phyloP scores from a whole-genome alignment of 2,797 vertebrate genomes.

The Parauchenoglanis ngamensis region DNA sequence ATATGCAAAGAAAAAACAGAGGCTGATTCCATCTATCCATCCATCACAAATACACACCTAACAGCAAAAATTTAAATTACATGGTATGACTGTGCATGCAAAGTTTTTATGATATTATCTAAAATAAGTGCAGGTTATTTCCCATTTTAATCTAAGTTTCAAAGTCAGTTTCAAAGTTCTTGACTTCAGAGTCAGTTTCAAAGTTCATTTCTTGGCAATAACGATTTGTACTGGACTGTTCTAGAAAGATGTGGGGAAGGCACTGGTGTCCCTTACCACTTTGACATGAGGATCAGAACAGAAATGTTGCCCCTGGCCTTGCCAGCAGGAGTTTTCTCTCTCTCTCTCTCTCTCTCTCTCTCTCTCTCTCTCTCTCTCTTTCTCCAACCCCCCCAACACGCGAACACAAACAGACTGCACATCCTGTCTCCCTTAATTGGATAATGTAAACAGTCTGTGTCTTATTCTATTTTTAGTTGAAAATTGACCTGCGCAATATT shows the following conservation, averaged over 20 bases:
- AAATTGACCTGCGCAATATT: conserved; percentile 8
- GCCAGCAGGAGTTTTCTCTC: conserved; percentile 38
- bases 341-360: conserved; percentile 10
- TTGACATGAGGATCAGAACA: conserved; percentile 63
- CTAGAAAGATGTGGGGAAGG: conserved; percentile 52
- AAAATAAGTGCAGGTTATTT: background rate
- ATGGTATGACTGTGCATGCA: background rate
- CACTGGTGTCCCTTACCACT: conserved; percentile 61
- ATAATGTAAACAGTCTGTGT: conserved; percentile 33
- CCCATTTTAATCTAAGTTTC: background rate
- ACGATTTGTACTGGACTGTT: conserved; percentile 45
- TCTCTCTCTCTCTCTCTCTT: background rate
- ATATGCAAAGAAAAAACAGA: background rate
- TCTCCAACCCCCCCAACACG: background rate
- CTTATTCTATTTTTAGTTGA: conserved; percentile 33
- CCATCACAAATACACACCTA: background rate
- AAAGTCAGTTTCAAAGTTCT: too few species aligned
- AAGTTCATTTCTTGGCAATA: conserved; percentile 11
- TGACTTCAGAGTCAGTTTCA: background rate
- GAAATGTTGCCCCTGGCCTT: conserved; percentile 41
- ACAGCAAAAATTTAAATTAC: background rate
- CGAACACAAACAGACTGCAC: background rate
- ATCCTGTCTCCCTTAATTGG: background rate
- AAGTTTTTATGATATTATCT: background rate
- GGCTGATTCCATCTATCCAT: background rate